Base-by-base conservation (phyloP, 2,113 vertebrate genomes). In the Neogobius melanostomus region DNA sequence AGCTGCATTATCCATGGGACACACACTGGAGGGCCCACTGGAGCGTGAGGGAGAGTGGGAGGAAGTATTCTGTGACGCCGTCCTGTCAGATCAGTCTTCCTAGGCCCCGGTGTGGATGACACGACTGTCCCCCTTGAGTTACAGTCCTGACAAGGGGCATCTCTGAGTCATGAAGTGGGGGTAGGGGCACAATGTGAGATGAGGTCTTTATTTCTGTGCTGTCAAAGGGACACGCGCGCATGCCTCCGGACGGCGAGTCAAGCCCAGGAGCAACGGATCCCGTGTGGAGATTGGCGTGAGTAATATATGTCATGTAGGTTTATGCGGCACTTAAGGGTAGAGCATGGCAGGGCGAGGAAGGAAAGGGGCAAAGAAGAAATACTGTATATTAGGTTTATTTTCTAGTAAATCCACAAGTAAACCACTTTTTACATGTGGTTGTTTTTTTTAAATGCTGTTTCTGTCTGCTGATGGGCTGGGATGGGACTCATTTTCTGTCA, bases 21-120 rank as follows among this genome's bases (percentile, higher is more conserved):
- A 53, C 8, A 63, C 21, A 53, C 74, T 71, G 57, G 71, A 66
- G 76, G 72, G 66, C 62, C 70, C 81, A 76, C 36, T 76, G 69
- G 75, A 80, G 75, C 82, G 74, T 73, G 78, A 74, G 69, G 80
- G 52, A 53, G n/a, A 84, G 83, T 85, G 74, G 83, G 88, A 87
- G 83, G 88, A 87, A 77, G 74, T 77, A 69, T 69, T 64, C 72
- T 17, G 51, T 53, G 75, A 79, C 72, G 75, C 80, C 84, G 82
- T 68, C 77, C 4, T 82, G 85, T 68, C 75, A 73, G 71, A 77
- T 82, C 73, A 53, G 75, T 85, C 70, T 74, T 50, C 64, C 21
- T 21, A 16, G 73, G 72, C 70, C 57, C 56, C 42, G 81, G 47
- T 47, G 43, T 52, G 52, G 68, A 81, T 85, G 80, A 87, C 85